These are phyloP conservation scores for Schizothorax lantsangensis DNA, from an alignment of 2,797 vertebrate genomes.

Conservation along the genomic window DNA sequence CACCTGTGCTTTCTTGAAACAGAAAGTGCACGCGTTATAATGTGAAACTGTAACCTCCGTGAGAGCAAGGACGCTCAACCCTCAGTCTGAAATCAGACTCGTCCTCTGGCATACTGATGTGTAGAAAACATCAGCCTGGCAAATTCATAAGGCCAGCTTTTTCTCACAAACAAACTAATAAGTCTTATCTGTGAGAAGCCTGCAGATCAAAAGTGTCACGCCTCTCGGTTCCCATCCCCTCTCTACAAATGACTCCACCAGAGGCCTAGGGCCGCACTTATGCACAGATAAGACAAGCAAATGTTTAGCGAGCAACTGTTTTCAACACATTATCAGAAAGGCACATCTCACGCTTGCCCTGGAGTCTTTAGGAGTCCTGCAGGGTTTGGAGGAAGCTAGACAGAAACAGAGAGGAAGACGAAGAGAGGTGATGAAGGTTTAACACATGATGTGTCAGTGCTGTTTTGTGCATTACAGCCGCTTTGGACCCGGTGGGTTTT, in stretches of 20 bases:
- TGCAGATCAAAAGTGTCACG: conserved; percentile 23
- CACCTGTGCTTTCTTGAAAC: conserved; percentile 23
- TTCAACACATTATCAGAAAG: conserved; percentile 73
- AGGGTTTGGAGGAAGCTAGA: conserved; percentile 76
- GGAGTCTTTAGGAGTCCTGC: conserved; percentile 66
- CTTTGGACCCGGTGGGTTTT: conserved; percentile 50
- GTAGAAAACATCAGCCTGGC: background rate
- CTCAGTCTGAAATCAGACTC: conserved; percentile 4
- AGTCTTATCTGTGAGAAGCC: background rate
- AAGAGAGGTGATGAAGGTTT: background rate
- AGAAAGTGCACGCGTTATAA: background rate
- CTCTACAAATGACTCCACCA: conserved; percentile 61
- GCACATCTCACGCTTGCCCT: conserved; percentile 69
- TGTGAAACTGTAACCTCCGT: background rate
- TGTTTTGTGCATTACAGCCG: conserved; percentile 56
- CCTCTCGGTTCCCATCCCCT: conserved; percentile 60
- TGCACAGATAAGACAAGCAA: conserved; percentile 47
- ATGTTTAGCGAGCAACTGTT: conserved; percentile 69
- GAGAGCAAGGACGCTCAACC: background rate
- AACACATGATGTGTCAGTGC: conserved; percentile 41
- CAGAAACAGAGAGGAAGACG: conserved; percentile 31
- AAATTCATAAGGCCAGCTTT: background rate
- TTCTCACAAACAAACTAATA: background rate
- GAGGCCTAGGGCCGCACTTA: conserved; percentile 51
- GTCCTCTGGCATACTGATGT: background rate